Evolutionary conservation across 2,113 vertebrate species (phyloP).

Genomic region (human (Homo sapiens)): DNA sequence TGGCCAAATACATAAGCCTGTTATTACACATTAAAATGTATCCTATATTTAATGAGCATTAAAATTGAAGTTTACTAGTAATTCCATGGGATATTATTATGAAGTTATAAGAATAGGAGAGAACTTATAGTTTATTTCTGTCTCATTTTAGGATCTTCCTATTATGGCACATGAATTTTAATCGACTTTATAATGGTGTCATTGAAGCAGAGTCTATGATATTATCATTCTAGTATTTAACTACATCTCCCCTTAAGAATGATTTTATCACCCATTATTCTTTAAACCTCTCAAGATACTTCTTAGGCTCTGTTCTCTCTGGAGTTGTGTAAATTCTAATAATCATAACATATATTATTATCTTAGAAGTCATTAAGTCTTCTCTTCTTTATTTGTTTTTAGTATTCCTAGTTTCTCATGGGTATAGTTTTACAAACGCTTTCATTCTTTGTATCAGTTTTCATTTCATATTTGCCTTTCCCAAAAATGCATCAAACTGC

Average conservation of each 20-base stretch:
- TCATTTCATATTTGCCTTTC: neutral
- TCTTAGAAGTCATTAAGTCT: neutral
- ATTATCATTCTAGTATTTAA: neutral
- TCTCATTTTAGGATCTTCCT: conserved; percentile 9
- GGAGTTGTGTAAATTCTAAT: neutral
- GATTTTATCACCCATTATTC: neutral
- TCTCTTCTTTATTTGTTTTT: neutral
- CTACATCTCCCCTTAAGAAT: neutral
- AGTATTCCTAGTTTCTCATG: neutral
- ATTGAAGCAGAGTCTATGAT: neutral
- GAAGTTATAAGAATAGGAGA: neutral
- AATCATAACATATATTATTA: neutral
- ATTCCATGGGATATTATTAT: neutral
- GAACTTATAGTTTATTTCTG: neutral
- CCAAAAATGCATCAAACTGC: neutral
- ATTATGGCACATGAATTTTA: neutral
- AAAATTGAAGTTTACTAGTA: neutral
- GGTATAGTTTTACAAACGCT: neutral
- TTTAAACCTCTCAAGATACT: neutral
- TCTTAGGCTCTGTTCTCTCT: neutral
- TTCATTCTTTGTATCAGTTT: neutral
- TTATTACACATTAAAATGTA: neutral
- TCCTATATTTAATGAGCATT: neutral
- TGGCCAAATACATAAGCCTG: neutral
- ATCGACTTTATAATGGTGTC: neutral